Evolutionary conservation across 2,113 vertebrate genomes (phyloP), one percentile per base, ranked within the genome.

Genomic region (Micronisus gabar): DNA sequence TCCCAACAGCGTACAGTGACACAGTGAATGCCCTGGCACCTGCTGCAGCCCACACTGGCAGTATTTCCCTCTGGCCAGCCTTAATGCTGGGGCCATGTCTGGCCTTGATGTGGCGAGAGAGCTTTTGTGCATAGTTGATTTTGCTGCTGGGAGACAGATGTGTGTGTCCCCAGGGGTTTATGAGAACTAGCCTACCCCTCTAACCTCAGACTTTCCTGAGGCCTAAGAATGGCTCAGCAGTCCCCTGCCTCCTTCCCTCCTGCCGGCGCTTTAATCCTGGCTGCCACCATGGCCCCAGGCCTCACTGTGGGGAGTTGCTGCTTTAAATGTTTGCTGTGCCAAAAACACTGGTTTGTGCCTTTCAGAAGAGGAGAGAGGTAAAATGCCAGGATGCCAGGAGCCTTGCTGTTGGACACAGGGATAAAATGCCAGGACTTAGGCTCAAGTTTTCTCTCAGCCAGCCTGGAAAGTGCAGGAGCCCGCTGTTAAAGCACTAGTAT

Each of bases 151-250:
- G 74, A 86, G 48, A 61, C 41, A 58, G 36, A 67, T 0, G 0
- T 61, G 27, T 55, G 47, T 86, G 29, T 72, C 81, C 81, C 88
- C 30, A 40, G 82, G 63, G 86, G 48, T 74, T 85, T 3, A 0
- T 97, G 96, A 94, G 96, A 98, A 96, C 82, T 65, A 94, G 62
- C 79, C 52, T 94, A 55, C 70, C 38, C 21, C 55, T 93, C 34
- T 88, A 82, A 92, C 34, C 70, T 93, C 84, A 43, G 53, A 13
- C 18, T 78, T 83, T 88, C 59, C 61, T 7, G 32, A 85, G 58
- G 62, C 48, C 73, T 96, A 90, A 97, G 94, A 94, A 61, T 1
- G 5, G 23, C 65, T 74, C 20, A 2, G 20, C 48, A 58, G 73
- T 48, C 41, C n/a, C 53, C 41, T 58, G 34, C 22, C 47, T 91